Conservation (phyloP, 2,888 invertebrate genomes). For the Meganola albula region DNA sequence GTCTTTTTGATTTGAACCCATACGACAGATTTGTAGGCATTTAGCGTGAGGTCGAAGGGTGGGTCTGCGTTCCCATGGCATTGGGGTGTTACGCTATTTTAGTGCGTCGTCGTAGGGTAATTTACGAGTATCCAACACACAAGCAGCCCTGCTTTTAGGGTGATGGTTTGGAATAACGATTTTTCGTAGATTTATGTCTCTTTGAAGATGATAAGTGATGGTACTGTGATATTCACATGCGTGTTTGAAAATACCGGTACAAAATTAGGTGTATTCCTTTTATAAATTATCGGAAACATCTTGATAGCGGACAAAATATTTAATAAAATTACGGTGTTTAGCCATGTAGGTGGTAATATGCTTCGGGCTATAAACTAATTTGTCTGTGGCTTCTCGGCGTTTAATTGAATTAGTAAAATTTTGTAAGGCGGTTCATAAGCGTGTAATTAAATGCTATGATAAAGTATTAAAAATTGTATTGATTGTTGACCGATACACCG, state of each 20-base stretch:
- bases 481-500: no score
- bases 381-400: constrained; percentile 11
- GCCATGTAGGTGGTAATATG: constrained; percentile 24
- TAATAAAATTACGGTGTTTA: constrained; percentile 35
- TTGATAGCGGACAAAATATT: constrained; percentile 35
- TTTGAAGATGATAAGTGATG: constrained; percentile 44
- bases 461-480: no score
- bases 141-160: constrained; percentile 61
- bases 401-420: constrained; percentile 26
- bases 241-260: constrained; percentile 14
- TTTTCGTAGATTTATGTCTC: constrained; percentile 55
- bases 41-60: constrained; percentile 54
- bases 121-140: constrained; percentile 66
- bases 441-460: no score
- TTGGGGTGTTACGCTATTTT: constrained; percentile 76
- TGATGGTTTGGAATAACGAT: constrained; percentile 59
- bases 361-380: constrained; percentile 29
- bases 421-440: constrained; percentile 11
- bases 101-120: constrained; percentile 66
- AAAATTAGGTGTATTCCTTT: constrained; percentile 21
- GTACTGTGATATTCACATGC: constrained; percentile 21
- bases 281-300: constrained; percentile 14
- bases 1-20: constrained; percentile 66
- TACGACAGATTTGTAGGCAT: constrained; percentile 68
- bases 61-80: constrained; percentile 63